phyloP scores from a whole-genome alignment of 2,797 vertebrate species.

The Huso huso region DNA sequence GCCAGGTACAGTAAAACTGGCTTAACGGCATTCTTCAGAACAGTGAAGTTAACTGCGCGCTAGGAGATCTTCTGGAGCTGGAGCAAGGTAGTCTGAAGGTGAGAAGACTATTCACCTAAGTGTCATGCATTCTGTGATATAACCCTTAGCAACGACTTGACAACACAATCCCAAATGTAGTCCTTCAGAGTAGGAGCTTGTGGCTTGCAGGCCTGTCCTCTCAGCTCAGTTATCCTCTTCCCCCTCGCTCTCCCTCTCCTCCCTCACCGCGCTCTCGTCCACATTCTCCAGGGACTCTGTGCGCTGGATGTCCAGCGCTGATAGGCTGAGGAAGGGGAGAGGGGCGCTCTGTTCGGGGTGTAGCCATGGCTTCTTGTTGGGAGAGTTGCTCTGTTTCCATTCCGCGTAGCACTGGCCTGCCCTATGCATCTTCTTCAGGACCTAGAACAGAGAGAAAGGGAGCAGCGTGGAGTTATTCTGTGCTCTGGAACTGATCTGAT shows the following conservation, averaged over 20 bases:
- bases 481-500: no score
- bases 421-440: conserved; percentile 58
- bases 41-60: no score
- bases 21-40: no score
- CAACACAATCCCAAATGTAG: no score
- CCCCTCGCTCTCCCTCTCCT: conserved; percentile 36
- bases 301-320: conserved; percentile 55
- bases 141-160: no score
- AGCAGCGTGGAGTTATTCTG: not conserved
- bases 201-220: not conserved
- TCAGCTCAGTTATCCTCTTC: conserved; percentile 47
- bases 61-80: no score
- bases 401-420: conserved; percentile 54
- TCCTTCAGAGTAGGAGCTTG: no score
- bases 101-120: no score
- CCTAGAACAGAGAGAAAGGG: conserved; percentile 37
- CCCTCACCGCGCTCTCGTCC: conserved; percentile 47
- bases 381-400: conserved; percentile 60
- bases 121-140: no score
- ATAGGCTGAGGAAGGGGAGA: conserved; percentile 52
- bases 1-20: no score
- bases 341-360: conserved; percentile 54
- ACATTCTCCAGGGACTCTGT: conserved; percentile 63
- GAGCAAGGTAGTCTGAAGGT: no score
- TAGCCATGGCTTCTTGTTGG: conserved; percentile 61